A percentile compares a stretch with the other conserved stretches of the same genome.
phyloP scores from a whole-genome alignment of 2,888 invertebrate genomes.

The Chrysolina americana region DNA sequence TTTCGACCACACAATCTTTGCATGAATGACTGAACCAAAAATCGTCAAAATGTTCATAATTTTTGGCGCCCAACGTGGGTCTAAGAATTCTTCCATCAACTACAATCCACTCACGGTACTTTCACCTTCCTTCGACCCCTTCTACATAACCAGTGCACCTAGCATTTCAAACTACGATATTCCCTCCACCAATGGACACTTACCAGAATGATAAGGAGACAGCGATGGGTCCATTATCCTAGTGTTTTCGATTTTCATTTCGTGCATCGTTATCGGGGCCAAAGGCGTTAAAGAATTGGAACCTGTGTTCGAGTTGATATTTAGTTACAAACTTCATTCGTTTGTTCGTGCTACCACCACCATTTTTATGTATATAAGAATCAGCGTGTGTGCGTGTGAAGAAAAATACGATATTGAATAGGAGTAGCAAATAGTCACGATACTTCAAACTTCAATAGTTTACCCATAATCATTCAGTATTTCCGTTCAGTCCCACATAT shows the following conservation, averaged over 20 bases:
- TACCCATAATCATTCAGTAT: too few relatives aligned
- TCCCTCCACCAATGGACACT: conserved; percentile 59
- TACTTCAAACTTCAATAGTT: too few relatives aligned
- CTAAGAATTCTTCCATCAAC: not conserved
- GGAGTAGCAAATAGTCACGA: too few relatives aligned
- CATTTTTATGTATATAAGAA: not conserved
- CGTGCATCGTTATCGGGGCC: conserved; percentile 83
- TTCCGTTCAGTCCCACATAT: too few relatives aligned
- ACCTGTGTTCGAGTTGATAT: conserved; percentile 66
- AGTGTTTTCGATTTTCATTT: conserved; percentile 78
- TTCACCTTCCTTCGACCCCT: not conserved
- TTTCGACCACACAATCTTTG: not conserved
- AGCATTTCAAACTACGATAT: not conserved
- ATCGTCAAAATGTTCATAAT: not conserved
- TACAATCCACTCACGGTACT: not conserved
- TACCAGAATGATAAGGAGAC: conserved; percentile 82
- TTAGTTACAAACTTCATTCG: conserved; percentile 19
- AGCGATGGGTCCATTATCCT: conserved; percentile 77
- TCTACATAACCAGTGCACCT: not conserved
- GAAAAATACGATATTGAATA: too few relatives aligned
- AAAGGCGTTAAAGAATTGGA: conserved; percentile 79
- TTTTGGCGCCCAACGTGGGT: not conserved
- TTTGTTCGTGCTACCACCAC: conserved; percentile 50
- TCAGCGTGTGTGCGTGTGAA: too few relatives aligned
- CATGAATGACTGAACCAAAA: too few relatives aligned